Conservation (phyloP, 2,113 vertebrate genomes). For the Hyla sarda region DNA sequence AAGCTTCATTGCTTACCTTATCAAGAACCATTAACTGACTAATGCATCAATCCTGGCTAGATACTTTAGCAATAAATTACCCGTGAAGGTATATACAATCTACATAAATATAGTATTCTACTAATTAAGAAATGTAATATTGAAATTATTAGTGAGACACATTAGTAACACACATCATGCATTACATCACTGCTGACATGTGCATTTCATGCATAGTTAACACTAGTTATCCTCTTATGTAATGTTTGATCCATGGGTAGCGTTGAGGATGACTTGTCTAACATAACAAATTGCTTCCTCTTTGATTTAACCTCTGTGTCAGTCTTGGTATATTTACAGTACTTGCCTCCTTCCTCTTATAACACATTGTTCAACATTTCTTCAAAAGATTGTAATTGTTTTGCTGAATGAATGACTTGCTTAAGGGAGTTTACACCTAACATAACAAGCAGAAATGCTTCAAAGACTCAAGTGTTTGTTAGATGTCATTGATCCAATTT, state of each 20-base stretch:
- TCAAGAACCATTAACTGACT: background rate
- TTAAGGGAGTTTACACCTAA: slow-evolving; percentile 6
- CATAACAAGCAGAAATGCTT: background rate
- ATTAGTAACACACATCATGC: background rate
- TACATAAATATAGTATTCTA: too few species aligned
- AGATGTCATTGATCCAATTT: background rate
- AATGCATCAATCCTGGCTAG: background rate
- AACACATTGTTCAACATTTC: background rate
- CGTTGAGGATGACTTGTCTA: slow-evolving; percentile 1
- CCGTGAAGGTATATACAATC: too few species aligned
- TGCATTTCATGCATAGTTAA: background rate
- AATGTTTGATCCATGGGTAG: background rate
- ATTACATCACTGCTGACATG: background rate
- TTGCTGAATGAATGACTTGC: background rate
- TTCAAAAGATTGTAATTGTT: slow-evolving; percentile 13
- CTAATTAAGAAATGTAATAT: background rate
- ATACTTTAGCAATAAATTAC: background rate
- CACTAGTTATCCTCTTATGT: slow-evolving; percentile 8
- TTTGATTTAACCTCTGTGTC: slow-evolving; percentile 25
- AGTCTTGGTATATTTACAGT: slow-evolving; percentile 11
- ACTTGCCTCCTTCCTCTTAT: background rate
- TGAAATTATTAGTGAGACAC: background rate
- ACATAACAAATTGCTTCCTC: slow-evolving; percentile 35
- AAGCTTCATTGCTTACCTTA: background rate
- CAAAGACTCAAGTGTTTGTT: background rate